phyloP scores from a whole-genome alignment of 2,113 vertebrate species.

The Malurus melanocephalus region DNA sequence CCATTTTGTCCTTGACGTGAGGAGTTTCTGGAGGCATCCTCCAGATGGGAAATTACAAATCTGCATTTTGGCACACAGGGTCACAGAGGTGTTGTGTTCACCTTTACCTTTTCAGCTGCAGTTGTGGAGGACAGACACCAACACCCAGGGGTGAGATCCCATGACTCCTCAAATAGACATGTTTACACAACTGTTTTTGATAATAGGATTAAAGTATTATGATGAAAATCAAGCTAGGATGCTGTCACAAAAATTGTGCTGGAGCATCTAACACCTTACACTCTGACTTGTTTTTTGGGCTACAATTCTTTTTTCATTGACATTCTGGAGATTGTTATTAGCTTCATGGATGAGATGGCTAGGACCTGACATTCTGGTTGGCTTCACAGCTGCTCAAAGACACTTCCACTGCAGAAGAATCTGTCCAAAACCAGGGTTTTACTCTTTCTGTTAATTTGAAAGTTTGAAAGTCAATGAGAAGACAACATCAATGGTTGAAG shows the following conservation, averaged over 20 bases:
- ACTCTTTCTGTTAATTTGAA: neutral
- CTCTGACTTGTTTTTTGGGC: neutral
- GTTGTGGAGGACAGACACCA: neutral
- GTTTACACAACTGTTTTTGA: neutral
- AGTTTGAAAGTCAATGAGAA: neutral
- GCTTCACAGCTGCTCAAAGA: neutral
- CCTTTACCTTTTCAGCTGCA: neutral
- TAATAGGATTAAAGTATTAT: neutral
- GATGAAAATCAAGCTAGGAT: neutral
- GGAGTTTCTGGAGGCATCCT: neutral
- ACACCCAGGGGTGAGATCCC: accelerated
- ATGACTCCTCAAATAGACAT: neutral
- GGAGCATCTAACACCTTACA: neutral
- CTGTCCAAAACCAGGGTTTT: neutral
- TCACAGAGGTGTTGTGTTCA: neutral
- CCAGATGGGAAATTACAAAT: neutral
- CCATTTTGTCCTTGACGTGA: neutral
- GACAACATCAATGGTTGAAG: neutral
- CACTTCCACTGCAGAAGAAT: neutral
- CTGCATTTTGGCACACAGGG: neutral
- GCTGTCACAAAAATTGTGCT: neutral
- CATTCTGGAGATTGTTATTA: neutral
- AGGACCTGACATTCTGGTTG: neutral
- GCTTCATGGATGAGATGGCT: neutral
- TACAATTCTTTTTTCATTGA: neutral